Evolutionary conservation across 2,888 invertebrate species (phyloP), one percentile per base, ranked within the genome.

Genomic region (Meteorus colon): DNA sequence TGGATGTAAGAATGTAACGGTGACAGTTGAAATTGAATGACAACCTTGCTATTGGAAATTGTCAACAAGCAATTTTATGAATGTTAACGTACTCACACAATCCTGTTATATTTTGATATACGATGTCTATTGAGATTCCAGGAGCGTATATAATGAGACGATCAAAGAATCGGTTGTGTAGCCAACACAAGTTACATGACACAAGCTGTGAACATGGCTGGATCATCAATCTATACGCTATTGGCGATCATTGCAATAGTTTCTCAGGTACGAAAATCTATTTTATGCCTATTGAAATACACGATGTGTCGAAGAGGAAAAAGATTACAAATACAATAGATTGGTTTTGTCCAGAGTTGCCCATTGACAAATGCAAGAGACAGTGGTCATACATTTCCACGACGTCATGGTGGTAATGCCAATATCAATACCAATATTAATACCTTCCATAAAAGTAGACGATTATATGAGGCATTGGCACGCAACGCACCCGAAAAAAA

Each of bases 31-130:
- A 48, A 60, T 63, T 69, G 79, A 76, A 41, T 76, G 79, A 63
- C 79, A 74, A 62, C 74, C 68, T 34, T 60, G 65, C 59, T 59
- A 79, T 75, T 75, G 74, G 60, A 68, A 77, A 76, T 55, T n/a
- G 55, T 55, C 55, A 55, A 55, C 19, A 6, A n/a, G 24, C 19
- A 55, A 55, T 55, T 19, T n/a, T 24, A 55, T 55, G n/a, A n/a
- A 55, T 19, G 19, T 55, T 55, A 55, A 19, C 55, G 8, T 6
- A n/a, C n/a, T 55, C 19, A 19, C 55, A 55, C 19, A 55, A 55
- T 19, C 75, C 27, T 37, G 67, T 76, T 77, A 72, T 63, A 37
- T 55, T 69, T 77, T 79, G 79, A 79, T 77, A 79, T 78, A 79
- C 78, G 78, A 78, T 76, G 73, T 48, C 62, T 63, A 29, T 60